Conservation (phyloP, 2,113 vertebrate genomes). For the Xiphorhynchus elegans region DNA sequence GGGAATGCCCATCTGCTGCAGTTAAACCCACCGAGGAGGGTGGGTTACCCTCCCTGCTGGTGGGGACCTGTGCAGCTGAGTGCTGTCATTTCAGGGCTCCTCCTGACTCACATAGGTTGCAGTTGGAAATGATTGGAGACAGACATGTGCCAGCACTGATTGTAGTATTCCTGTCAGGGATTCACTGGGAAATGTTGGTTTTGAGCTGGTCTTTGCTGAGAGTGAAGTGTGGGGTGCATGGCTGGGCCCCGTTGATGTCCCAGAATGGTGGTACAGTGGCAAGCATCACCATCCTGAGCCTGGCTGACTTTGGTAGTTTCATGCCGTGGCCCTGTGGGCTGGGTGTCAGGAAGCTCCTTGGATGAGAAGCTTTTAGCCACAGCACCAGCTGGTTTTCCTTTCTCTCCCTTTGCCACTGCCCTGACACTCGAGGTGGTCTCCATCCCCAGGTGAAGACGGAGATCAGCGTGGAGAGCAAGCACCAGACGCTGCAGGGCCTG, state of each 20-base stretch:
- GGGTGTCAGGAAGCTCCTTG: background rate
- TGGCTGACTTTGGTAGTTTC: background rate
- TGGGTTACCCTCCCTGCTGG: background rate
- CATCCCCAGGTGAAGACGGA: constrained; percentile 88
- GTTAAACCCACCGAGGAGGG: background rate
- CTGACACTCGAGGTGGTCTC: background rate
- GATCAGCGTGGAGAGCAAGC: constrained; percentile 93
- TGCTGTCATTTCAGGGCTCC: background rate
- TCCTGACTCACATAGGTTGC: background rate
- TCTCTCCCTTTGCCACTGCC: background rate
- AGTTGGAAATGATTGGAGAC: fast-evolving
- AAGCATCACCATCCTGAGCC: background rate
- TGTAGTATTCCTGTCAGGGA: background rate
- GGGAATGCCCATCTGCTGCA: background rate
- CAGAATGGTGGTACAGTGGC: background rate
- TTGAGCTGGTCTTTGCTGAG: background rate
- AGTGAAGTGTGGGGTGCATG: background rate
- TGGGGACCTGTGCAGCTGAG: background rate
- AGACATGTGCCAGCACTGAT: background rate
- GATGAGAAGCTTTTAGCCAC: background rate
- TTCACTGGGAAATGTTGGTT: fast-evolving
- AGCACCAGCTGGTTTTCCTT: background rate
- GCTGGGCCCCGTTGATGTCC: background rate
- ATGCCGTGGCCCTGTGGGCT: background rate
- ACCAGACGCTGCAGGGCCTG: constrained; percentile 92